These are phyloP conservation scores for Apis mellifera DNA, from an alignment of 1,140 invertebrate genomes.

Conservation along the genomic window Amel_HAv3.1 CM009939.2:8612501-8613000, in stretches of 20 bases:
- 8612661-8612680: neutral
- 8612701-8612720: slow-evolving; percentile 10
- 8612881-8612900: neutral
- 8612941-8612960: neutral
- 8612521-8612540: neutral
- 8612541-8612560: slow-evolving; percentile 22
- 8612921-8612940: too few relatives aligned
- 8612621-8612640: neutral
- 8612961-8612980: neutral
- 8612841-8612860: slow-evolving; percentile 12
- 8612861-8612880: slow-evolving; percentile 5
- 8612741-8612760: neutral
- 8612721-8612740: neutral
- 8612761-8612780: neutral
- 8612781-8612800: too few relatives aligned
- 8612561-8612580: slow-evolving; percentile 18
- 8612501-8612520: neutral
- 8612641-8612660: slow-evolving; percentile 1
- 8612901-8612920: neutral
- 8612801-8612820: neutral
- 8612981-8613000: neutral
- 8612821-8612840: slow-evolving; percentile 43
- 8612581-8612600: slow-evolving; percentile 15
- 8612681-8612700: slow-evolving; percentile 7
- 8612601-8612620: neutral